Base-by-base conservation (phyloP, 2,113 vertebrate genomes). In the Zosterops japonicus region DNA sequence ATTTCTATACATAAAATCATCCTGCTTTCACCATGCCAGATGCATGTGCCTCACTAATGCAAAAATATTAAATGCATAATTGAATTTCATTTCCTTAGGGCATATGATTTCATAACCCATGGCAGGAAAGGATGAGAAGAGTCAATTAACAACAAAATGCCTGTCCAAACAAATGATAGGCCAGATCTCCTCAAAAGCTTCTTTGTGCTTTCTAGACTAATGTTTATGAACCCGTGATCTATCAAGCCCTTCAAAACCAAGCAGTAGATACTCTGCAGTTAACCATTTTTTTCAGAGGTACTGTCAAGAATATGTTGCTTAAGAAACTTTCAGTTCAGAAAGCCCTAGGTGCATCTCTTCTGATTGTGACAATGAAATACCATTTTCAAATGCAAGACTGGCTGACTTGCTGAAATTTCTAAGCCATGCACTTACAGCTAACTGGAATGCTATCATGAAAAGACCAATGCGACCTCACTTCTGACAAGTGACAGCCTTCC, bases 21-120 rank as follows among this genome's bases (percentile, higher is more conserved):
- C 35, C 33, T 81, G 46, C 28, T 87, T 96, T 89, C 35, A 83
- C 23, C 55, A 69, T 1, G 5, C 56, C 68, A 94, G 69, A 74
- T 89, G 56, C 56, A 81, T 74, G 67, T 70, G 59, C 36, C 42
- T 27, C n/a, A 70, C 83, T 94, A 87, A 91, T 81, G 47, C 23
- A 81, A 87, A 95, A 81, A 88, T 33, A 39, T 80, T 89, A 91
- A 86, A 72, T 29, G 22, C 31, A 67, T 95, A 83, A 92, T 19
- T 74, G 72, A 81, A 89, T 91, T 96, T 83, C 6, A 22, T 77
- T 86, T 95, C 76, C 59, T 70, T 35, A 29, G 72, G 55, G 41
- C 31, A 80, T 74, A 86, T 57, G 50, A 92, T 65, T 86, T 94
- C 63, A 86, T 74, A 89, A 75, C 33, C 33, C 44, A 63, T 0